phyloP scores from a whole-genome alignment of 1,140 invertebrate species.

The Lucilia cuprina region DNA sequence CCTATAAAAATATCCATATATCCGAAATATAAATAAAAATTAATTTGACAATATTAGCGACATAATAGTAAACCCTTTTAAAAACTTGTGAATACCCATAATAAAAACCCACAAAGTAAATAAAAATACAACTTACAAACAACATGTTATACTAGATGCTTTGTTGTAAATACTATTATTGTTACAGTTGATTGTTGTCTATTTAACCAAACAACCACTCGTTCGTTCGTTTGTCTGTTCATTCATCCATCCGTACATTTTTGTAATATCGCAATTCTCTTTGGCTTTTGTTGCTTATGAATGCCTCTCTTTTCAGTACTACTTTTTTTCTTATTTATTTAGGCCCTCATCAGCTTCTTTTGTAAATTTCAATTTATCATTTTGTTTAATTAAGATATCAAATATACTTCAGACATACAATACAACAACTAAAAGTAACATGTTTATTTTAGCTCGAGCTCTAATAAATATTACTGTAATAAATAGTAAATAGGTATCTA shows the following conservation, averaged over 20 bases:
- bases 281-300: background rate
- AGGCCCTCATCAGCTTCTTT: background rate
- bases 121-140: background rate
- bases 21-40: no score
- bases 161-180: background rate
- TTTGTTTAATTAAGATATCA: slow-evolving; percentile 8
- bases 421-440: background rate
- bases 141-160: background rate
- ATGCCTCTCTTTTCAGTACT: background rate
- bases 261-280: background rate
- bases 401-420: background rate
- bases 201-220: no score
- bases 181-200: background rate
- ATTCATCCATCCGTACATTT: background rate
- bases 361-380: slow-evolving; percentile 14
- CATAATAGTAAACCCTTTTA: no score
- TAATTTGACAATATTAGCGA: no score
- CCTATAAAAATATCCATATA: no score
- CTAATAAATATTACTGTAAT: no score
- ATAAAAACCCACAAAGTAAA: background rate
- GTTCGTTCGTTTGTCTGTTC: background rate
- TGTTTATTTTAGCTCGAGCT: background rate
- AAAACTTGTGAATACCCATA: no score
- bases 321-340: background rate
- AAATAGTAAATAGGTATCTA: no score